Percentiles rank a stretch among this genome's conserved stretches.
Evolutionary conservation across 2,797 vertebrate species (phyloP).

Genomic region (Parambassis ranga): DNA sequence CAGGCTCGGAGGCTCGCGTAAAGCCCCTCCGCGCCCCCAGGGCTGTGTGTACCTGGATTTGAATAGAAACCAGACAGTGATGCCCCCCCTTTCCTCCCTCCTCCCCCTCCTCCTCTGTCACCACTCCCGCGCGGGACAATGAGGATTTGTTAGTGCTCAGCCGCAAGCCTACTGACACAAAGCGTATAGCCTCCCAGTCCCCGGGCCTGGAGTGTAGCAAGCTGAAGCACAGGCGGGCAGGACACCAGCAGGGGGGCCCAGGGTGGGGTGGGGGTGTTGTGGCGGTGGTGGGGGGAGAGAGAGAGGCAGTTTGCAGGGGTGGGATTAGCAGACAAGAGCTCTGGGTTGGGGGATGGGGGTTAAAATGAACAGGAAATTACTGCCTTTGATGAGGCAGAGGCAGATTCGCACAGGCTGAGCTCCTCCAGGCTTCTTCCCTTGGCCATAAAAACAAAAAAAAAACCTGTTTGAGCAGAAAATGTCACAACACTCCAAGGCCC

Average conservation of each 20-base stretch:
- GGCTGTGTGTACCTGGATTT: slow-evolving; percentile 90
- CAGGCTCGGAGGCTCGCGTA: slow-evolving; percentile 23
- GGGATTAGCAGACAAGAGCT: slow-evolving; percentile 91
- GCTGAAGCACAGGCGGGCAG: slow-evolving; percentile 77
- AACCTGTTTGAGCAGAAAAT: slow-evolving; percentile 64
- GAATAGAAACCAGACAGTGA: slow-evolving; percentile 97
- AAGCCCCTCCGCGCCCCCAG: slow-evolving; percentile 15
- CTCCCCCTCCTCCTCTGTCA: slow-evolving; percentile 76
- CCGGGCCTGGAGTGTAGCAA: slow-evolving; percentile 52
- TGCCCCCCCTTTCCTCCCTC: slow-evolving; percentile 55
- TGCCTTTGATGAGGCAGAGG: slow-evolving; percentile 90
- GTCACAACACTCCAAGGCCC: slow-evolving; percentile 59
- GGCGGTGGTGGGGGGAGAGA: slow-evolving; percentile 7
- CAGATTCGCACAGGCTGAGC: slow-evolving; percentile 81
- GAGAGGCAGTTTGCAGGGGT: slow-evolving; percentile 62
- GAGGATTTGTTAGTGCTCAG: slow-evolving; percentile 93
- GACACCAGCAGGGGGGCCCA: slow-evolving; percentile 59
- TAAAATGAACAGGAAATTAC: slow-evolving; percentile 95
- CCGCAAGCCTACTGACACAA: slow-evolving; percentile 91
- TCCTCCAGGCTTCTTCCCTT: slow-evolving; percentile 53
- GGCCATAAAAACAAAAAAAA: slow-evolving; percentile 36
- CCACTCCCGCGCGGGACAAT: slow-evolving; percentile 89
- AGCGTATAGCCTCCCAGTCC: slow-evolving; percentile 71
- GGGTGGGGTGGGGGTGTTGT: slow-evolving; percentile 13
- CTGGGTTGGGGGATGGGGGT: slow-evolving; percentile 75